These are phyloP conservation scores for Maniola hyperantus DNA, from an alignment of 2,888 invertebrate genomes.

Conservation along the genomic window DNA sequence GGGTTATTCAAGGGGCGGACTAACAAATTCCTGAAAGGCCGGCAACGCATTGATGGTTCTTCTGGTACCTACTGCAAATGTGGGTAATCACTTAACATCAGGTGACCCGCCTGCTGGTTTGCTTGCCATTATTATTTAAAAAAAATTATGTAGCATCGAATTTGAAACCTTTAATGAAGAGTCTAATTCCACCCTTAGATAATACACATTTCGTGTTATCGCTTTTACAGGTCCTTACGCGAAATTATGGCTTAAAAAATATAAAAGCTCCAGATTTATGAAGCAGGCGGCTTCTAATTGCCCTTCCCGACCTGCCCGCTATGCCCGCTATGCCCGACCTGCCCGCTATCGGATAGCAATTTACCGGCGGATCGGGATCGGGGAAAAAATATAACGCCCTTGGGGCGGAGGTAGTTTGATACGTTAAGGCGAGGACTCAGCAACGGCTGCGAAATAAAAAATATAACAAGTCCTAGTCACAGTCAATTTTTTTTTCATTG, in stretches of 20 bases:
- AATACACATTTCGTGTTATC: neutral
- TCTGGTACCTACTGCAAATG: too few species aligned
- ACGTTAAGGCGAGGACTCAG: slow-evolving; percentile 33
- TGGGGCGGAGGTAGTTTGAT: slow-evolving; percentile 46
- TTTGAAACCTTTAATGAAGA: neutral
- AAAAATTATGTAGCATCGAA: too few species aligned
- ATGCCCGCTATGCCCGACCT: slow-evolving; percentile 64
- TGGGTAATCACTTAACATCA: too few species aligned
- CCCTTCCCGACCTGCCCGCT: slow-evolving; percentile 53
- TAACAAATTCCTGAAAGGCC: too few species aligned
- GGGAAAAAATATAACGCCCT: slow-evolving; percentile 66
- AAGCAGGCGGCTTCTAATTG: slow-evolving; percentile 38
- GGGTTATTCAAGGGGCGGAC: too few species aligned
- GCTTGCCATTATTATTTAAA: too few species aligned
- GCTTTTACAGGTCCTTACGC: neutral
- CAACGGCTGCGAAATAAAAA: neutral
- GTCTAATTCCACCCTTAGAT: neutral
- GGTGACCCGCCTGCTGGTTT: too few species aligned
- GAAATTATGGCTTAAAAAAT: slow-evolving; percentile 10
- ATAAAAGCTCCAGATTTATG: slow-evolving; percentile 13
- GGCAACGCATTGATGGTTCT: too few species aligned
- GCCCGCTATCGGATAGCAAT: slow-evolving; percentile 71
- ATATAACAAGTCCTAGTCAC: neutral
- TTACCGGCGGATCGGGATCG: slow-evolving; percentile 58
- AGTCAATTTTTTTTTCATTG: too few species aligned